Base-by-base conservation (phyloP, 2,888 invertebrate species). In the Hesperia comma region DNA sequence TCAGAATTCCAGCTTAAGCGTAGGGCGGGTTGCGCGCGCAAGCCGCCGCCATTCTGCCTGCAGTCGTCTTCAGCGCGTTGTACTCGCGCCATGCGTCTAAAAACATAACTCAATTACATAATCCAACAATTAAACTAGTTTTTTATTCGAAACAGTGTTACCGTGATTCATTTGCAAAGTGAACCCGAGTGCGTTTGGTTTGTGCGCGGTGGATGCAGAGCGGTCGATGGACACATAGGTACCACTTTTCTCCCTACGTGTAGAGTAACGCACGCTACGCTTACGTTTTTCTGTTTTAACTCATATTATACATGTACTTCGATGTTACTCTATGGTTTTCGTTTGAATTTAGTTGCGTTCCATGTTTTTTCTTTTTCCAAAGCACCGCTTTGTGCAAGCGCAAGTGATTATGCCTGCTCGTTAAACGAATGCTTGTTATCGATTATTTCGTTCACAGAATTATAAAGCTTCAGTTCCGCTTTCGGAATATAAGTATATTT, bases 1-100 rank as follows among this genome's bases (percentile, higher is more conserved):
- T 68, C 19, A 70, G 57, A 74, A 82, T 75, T 64, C 67, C 72
- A 62, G 74, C 71, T 77, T 85, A 81, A 79, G 72, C 79, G 75
- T 79, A 83, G 90, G 90, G 90, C 90, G 90, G 86, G 79, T 81
- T 84, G 91, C 91, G 91, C 90, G 90, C 91, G 90, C 91, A 89
- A 0, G 67, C 78, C 72, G 71, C 87, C 83, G 90, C 90, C 90
- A 90, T 91, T 82, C 86, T 82, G 79, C 85, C 90, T 86, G 90
- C 91, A 91, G 89, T 90, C 84, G 84, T 79, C 71, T 76, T 71
- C 80, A 82, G 86, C 88, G 88, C 90, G 90, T 73, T 79, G 70
- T 71, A 68, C 79, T 80, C 88, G 90, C 87, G 84, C 83, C 88
- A 89, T 88, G 90, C 87, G 79, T 79, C 81, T 74, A 66, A 74